Evolutionary conservation across 1,140 invertebrate genomes (phyloP).

Genomic region (Andrena cerasifolii): DNA sequence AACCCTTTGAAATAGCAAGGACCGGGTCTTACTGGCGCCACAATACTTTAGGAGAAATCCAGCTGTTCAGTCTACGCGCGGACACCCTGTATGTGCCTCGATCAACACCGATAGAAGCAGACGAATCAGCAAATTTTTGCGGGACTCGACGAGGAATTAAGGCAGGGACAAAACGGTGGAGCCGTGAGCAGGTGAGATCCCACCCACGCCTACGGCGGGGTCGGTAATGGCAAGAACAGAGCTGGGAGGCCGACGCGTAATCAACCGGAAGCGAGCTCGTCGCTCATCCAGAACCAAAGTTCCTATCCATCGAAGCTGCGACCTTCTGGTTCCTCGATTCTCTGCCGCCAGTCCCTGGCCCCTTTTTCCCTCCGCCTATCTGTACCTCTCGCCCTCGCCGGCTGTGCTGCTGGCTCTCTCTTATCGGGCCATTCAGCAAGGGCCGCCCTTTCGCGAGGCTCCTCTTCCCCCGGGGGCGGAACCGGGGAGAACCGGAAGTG

Average conservation of each 20-base stretch:
- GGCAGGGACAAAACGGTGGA: not conserved
- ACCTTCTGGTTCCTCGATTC: slow-evolving; percentile 19
- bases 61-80: too few species aligned
- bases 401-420: not conserved
- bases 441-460: slow-evolving; percentile 55
- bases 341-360: slow-evolving; percentile 1
- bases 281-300: slow-evolving; percentile 71
- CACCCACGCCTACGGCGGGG: slow-evolving; percentile 1
- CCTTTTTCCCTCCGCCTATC: not conserved
- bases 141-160: not conserved
- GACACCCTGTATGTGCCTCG: too few species aligned
- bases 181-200: not conserved
- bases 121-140: too few species aligned
- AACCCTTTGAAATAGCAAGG: too few species aligned
- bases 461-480: slow-evolving; percentile 61
- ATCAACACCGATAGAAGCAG: too few species aligned
- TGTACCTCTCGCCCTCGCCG: not conserved
- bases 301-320: slow-evolving; percentile 7
- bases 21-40: too few species aligned
- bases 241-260: slow-evolving; percentile 28
- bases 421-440: slow-evolving; percentile 47
- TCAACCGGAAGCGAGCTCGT: slow-evolving; percentile 76
- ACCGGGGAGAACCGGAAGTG: slow-evolving; percentile 79
- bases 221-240: slow-evolving; percentile 19
- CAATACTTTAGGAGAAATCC: too few species aligned